Conservation (phyloP, 1,140 invertebrate genomes). For the Sweltsa coloradensis region DNA sequence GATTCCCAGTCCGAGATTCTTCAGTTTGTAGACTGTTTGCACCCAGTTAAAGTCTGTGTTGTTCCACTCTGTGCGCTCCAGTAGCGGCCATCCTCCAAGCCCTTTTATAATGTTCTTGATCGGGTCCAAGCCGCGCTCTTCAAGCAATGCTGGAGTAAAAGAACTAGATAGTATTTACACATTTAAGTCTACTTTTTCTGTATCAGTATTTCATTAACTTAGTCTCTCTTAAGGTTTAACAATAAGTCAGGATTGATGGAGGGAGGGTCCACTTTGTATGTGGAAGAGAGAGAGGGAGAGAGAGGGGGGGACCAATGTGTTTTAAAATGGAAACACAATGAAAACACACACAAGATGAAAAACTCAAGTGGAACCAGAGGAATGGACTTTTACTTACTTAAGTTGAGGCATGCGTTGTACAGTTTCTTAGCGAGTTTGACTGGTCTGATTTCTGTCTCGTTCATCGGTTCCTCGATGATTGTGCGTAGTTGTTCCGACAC, state of each 20-base stretch:
- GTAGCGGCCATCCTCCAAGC: conserved; percentile 82
- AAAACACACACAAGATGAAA: too few species aligned
- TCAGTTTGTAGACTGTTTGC: conserved; percentile 67
- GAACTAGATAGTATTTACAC: too few species aligned
- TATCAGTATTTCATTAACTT: too few species aligned
- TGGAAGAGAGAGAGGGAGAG: too few species aligned
- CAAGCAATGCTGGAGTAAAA: too few species aligned
- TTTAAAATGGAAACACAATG: too few species aligned
- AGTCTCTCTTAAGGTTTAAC: too few species aligned
- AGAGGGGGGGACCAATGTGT: too few species aligned
- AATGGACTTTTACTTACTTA: conserved; percentile 64
- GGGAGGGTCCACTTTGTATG: too few species aligned
- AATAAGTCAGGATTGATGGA: too few species aligned
- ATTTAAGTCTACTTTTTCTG: too few species aligned
- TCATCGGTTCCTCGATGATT: conserved; percentile 49
- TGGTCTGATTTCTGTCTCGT: conserved; percentile 50
- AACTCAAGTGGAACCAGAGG: too few species aligned
- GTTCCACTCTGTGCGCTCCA: conserved; percentile 66
- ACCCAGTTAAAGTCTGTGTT: conserved; percentile 63
- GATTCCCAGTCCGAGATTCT: conserved; percentile 66
- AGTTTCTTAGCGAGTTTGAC: conserved; percentile 64
- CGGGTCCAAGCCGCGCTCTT: conserved; percentile 55
- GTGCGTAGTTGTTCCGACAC: conserved; percentile 31
- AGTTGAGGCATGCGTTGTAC: conserved; percentile 76
- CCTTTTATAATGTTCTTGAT: conserved; percentile 52